Evolutionary conservation across 1,140 invertebrate genomes (phyloP).

Genomic region (Anastatus disparis): DNA sequence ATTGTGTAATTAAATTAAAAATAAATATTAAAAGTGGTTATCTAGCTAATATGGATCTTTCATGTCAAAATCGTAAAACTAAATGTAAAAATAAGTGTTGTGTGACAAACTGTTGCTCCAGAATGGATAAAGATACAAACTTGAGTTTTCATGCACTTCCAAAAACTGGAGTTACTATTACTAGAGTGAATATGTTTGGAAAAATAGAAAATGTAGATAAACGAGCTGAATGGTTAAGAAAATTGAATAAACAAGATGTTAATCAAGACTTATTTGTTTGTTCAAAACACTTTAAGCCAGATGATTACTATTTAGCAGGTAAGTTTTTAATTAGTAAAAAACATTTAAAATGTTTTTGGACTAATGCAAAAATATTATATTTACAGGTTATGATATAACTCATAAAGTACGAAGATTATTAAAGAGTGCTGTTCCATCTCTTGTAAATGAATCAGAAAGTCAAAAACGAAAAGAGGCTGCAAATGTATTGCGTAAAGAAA

Average conservation of each 20-base stretch:
- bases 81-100: constrained; percentile 9
- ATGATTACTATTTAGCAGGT: constrained; percentile 36
- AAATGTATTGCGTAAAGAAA: no score
- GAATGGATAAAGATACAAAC: constrained; percentile 17
- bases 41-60: no score
- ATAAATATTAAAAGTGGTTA: no score
- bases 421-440: constrained; percentile 20
- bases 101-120: constrained; percentile 20
- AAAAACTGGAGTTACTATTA: constrained; percentile 8
- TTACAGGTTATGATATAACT: constrained; percentile 14
- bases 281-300: constrained; percentile 31
- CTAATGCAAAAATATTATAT: constrained; percentile 1
- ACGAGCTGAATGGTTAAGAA: constrained; percentile 30
- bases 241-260: constrained; percentile 6
- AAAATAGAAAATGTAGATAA: constrained; percentile 29
- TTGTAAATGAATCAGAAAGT: no score
- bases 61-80: no score
- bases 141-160: constrained; percentile 36
- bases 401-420: background rate
- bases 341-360: background rate
- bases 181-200: constrained; percentile 20
- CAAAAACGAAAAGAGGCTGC: no score
- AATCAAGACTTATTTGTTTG: constrained; percentile 26
- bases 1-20: no score
- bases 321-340: background rate